phyloP scores from a whole-genome alignment of 1,140 invertebrate genomes.

The Pectinophora gossypiella region DNA sequence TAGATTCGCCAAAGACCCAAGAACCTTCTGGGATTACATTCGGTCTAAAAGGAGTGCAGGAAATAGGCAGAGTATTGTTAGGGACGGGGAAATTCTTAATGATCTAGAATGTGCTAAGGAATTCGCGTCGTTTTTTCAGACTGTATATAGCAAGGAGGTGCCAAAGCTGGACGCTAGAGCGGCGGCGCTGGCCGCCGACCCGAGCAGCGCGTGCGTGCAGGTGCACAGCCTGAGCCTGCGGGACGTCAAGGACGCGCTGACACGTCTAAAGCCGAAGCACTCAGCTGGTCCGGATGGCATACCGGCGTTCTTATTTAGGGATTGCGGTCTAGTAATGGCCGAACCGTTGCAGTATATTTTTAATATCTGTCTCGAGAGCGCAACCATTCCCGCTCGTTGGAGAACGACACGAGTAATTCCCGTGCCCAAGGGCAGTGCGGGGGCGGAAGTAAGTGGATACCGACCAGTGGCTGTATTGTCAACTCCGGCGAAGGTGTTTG shows the following conservation, averaged over 20 bases:
- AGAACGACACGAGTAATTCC: too few relatives aligned
- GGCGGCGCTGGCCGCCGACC: neutral
- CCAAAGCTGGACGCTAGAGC: neutral
- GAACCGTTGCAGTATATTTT: too few relatives aligned
- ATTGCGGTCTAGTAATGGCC: too few relatives aligned
- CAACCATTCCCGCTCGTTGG: too few relatives aligned
- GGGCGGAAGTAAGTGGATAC: too few relatives aligned
- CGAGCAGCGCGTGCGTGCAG: neutral
- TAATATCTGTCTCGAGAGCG: too few relatives aligned
- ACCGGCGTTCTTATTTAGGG: too few relatives aligned
- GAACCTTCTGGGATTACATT: conserved; percentile 17
- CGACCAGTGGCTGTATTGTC: too few relatives aligned
- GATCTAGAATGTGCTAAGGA: conserved; percentile 5
- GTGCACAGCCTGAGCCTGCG: neutral
- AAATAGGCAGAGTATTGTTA: neutral
- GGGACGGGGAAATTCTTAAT: conserved; percentile 5
- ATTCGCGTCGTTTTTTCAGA: conserved; percentile 9
- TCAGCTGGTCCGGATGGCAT: too few relatives aligned
- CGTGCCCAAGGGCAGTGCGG: too few relatives aligned
- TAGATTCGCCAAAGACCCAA: conserved; percentile 11
- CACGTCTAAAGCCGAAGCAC: too few relatives aligned
- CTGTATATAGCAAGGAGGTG: conserved; percentile 1
- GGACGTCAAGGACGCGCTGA: neutral
- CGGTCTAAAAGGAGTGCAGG: conserved; percentile 4
- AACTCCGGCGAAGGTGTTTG: too few relatives aligned